Evolutionary conservation across 2,888 invertebrate genomes (phyloP).

Genomic region (Orthonychiurus folsomi): DNA sequence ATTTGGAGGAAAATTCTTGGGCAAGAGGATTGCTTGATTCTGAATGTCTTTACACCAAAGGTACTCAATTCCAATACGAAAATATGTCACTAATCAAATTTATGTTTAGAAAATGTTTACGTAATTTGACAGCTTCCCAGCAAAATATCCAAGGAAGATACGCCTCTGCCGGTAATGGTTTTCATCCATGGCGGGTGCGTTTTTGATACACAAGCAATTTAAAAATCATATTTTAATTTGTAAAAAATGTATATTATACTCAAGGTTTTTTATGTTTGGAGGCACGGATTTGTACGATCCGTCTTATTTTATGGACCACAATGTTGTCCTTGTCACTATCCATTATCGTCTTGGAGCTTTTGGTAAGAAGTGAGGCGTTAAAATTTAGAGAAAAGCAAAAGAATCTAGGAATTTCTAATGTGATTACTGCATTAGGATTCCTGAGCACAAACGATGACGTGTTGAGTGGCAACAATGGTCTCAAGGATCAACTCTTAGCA

Average conservation of each 20-base stretch:
- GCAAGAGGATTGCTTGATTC: not conserved
- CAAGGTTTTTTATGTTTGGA: not conserved
- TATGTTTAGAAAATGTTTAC: not conserved
- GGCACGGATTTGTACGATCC: not conserved
- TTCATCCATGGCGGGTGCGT: not conserved
- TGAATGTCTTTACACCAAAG: constrained; percentile 4
- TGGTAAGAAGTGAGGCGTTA: no score
- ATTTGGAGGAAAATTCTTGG: not conserved
- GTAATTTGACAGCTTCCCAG: not conserved
- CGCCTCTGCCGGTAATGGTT: not conserved
- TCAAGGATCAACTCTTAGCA: not conserved
- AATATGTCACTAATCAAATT: no score
- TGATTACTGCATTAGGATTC: no score
- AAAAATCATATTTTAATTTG: no score
- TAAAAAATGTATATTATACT: no score
- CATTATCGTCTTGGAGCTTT: not conserved
- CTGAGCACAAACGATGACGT: no score
- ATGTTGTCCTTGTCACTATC: not conserved
- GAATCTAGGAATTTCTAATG: no score
- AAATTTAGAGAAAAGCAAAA: no score
- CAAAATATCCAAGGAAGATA: not conserved
- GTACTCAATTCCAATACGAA: no score
- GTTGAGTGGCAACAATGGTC: not conserved
- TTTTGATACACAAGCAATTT: no score
- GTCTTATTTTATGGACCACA: not conserved